These are phyloP conservation scores for Halcyon leucocephala DNA, from an alignment of 2,797 vertebrate genomes.

Conservation along the genomic window DNA sequence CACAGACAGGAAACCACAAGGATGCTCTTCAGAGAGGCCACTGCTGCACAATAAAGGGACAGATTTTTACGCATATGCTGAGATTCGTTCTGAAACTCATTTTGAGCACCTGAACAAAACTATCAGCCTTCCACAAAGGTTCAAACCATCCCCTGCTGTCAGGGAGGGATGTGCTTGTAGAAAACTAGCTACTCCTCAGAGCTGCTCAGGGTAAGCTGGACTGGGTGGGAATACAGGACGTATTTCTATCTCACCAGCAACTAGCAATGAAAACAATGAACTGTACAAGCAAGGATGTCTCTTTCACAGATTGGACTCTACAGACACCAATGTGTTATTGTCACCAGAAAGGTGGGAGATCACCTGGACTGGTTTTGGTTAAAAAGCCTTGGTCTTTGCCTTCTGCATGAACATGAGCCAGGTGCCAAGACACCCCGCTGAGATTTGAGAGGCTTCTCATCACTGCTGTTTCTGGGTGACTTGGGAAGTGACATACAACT, in stretches of 20 bases:
- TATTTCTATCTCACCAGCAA: not conserved
- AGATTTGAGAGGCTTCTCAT: rapidly evolving
- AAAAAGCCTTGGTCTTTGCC: not conserved
- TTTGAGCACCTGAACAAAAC: not conserved
- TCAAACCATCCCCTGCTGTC: not conserved
- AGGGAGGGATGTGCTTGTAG: not conserved
- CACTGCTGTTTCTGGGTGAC: not conserved
- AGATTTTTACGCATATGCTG: not conserved
- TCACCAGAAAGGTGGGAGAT: not conserved
- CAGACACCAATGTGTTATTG: not conserved
- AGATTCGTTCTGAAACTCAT: not conserved
- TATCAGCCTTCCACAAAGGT: not conserved
- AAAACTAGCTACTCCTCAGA: not conserved
- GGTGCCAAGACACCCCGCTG: not conserved
- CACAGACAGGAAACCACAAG: constrained; percentile 26
- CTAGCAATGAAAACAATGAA: not conserved
- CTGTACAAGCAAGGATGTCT: not conserved
- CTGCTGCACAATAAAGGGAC: not conserved
- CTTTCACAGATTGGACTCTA: not conserved
- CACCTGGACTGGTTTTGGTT: not conserved
- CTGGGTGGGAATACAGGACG: not conserved
- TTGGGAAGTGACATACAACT: not conserved
- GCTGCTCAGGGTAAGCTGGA: not conserved
- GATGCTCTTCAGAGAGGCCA: not conserved
- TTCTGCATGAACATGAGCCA: not conserved